Evolutionary conservation across 2,888 invertebrate genomes (phyloP), one percentile per base, ranked within the genome.

Genomic region (Melanostoma mellinum): DNA sequence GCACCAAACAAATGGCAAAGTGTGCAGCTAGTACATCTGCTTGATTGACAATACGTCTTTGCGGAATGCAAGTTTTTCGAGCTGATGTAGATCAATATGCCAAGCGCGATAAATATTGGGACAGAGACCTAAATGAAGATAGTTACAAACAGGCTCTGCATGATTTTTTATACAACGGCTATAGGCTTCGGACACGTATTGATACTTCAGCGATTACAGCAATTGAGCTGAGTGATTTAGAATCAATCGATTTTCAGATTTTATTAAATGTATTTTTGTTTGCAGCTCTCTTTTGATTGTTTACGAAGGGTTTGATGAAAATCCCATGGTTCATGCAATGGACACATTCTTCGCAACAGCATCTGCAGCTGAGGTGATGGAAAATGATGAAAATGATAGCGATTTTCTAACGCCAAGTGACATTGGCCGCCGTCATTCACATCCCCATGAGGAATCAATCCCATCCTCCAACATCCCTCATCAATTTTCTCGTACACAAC

Each of bases 181-280:
- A 20, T 20, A 20, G 20, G 10, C 90, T 95, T 86, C 92, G 95
- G 76, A 93, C 93, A 56, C 93, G 93, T 81, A 94, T 96, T 76
- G 89, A 96, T 97, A 81, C 93, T 97, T 85, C 92, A 94, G 40
- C 94, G 95, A 88, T 92, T 97, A 86, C 94, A 95, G 87, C 94
- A 94, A 87, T 91, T 97, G 87, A 92, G 95, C 58, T 93, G 95
- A 78, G 96, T 96, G 75, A 95, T 97, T 88, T 96, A 97, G 91
- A 95, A 96, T 89, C 96, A n/a, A n/a, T n/a, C n/a, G n/a, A n/a
- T n/a, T n/a, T n/a, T n/a, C n/a, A 97, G 97, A 87, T 97, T 97
- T 91, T 97, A 97, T 92, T 97, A 20, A 20, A 20, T 20, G 20
- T 1, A 20, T 20, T 0, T 20, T 1, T 20, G 20, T 20, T 20